Conservation (phyloP, 2,888 invertebrate species). For the Pyrgus malvae region DNA sequence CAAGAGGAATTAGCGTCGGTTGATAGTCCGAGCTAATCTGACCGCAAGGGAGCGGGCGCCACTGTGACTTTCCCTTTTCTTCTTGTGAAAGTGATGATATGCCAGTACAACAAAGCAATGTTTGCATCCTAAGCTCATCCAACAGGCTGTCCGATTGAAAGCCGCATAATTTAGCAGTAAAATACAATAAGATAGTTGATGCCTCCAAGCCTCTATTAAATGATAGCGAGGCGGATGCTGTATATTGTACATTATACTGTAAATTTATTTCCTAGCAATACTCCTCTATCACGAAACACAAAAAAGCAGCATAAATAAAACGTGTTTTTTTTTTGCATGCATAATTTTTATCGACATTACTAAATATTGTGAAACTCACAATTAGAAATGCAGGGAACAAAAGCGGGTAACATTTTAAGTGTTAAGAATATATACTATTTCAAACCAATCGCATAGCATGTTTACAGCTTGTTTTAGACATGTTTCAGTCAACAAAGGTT, state of each 20-base stretch:
- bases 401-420: no score
- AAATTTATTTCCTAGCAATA: constrained; percentile 33
- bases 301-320: no score
- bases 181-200: constrained; percentile 21
- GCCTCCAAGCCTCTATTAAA: constrained; percentile 7
- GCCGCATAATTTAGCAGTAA: constrained; percentile 23
- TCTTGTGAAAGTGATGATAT: constrained; percentile 80
- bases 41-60: constrained; percentile 78
- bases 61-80: constrained; percentile 75
- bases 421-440: no score
- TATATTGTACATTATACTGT: constrained; percentile 23
- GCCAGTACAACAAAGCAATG: constrained; percentile 65
- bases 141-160: constrained; percentile 23
- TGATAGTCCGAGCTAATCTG: constrained; percentile 68
- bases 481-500: no score
- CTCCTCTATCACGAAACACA: neutral
- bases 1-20: constrained; percentile 70
- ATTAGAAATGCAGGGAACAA: no score
- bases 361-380: no score
- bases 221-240: constrained; percentile 6
- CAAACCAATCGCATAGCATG: no score
- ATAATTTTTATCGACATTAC: no score
- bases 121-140: constrained; percentile 52
- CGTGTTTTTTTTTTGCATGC: no score
- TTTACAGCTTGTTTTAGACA: no score